These are phyloP conservation scores for Enteromius trimaculatus DNA, from an alignment of 2,797 vertebrate species.

Conservation along the genomic window DNA sequence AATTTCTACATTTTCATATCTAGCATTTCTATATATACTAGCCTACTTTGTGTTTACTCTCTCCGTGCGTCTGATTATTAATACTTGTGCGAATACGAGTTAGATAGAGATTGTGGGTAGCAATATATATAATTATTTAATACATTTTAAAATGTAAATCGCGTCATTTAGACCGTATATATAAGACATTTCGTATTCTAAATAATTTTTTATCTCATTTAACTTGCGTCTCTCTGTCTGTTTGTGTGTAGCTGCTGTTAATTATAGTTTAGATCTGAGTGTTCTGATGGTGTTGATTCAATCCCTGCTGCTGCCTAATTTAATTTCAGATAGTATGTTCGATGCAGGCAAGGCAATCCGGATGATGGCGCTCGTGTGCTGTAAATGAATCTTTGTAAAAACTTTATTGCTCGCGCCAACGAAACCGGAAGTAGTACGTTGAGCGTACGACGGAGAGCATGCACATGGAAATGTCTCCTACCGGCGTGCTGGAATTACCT, in stretches of 20 bases:
- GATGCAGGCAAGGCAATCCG: not conserved
- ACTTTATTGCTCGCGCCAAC: not conserved
- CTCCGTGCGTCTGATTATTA: not conserved
- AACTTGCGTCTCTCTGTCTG: not conserved
- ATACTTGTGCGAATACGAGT: not conserved
- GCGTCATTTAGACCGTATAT: not conserved
- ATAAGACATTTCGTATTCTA: not conserved
- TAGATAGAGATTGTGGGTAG: not conserved
- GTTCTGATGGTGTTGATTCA: slow-evolving; percentile 11
- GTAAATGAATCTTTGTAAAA: slow-evolving; percentile 2
- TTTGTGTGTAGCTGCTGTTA: not conserved
- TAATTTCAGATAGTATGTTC: not conserved
- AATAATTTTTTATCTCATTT: not conserved
- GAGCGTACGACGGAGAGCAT: slow-evolving; percentile 7
- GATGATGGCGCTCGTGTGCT: slow-evolving; percentile 28
- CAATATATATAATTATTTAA: not conserved
- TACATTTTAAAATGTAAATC: not conserved
- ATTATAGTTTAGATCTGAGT: not conserved
- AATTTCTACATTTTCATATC: not conserved
- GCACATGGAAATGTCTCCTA: slow-evolving; percentile 44
- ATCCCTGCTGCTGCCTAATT: not conserved
- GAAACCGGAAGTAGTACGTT: slow-evolving; percentile 56
- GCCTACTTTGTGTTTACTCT: not conserved
- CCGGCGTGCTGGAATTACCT: slow-evolving; percentile 28
- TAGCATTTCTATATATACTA: not conserved